Evolutionary conservation across 1,140 invertebrate genomes (phyloP).

Genomic region (Zaprionus inermis): DNA sequence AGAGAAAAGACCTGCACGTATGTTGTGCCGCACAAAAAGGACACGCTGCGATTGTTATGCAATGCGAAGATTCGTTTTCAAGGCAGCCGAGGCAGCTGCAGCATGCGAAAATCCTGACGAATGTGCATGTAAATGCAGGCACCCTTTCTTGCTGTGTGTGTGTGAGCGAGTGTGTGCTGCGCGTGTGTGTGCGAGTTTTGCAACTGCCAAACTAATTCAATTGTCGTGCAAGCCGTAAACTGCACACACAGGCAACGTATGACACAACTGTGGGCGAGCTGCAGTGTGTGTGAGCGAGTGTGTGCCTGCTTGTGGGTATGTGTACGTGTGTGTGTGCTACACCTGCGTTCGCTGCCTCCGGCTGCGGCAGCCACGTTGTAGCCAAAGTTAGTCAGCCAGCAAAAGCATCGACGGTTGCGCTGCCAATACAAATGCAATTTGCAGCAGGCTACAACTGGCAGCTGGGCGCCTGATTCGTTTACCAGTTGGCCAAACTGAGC

Average conservation of each 20-base stretch:
- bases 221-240: constrained; percentile 63
- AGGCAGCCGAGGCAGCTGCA: neutral
- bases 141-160: neutral
- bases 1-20: neutral
- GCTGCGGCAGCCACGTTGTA: constrained; percentile 21
- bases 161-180: neutral
- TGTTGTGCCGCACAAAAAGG: constrained; percentile 3
- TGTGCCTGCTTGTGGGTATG: constrained; percentile 4
- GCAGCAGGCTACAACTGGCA: constrained; percentile 71
- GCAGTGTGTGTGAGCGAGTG: neutral
- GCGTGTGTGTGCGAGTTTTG: constrained; percentile 47
- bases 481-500: constrained; percentile 54
- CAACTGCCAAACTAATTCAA: constrained; percentile 79
- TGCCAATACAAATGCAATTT: constrained; percentile 83
- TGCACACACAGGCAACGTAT: constrained; percentile 12
- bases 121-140: constrained; percentile 49
- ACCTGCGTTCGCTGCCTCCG: constrained; percentile 20
- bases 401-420: constrained; percentile 65
- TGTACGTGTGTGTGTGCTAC: constrained; percentile 48
- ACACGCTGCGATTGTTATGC: constrained; percentile 51
- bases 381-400: constrained; percentile 55
- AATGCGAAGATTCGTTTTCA: constrained; percentile 45
- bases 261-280: neutral
- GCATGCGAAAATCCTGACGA: constrained; percentile 38
- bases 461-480: constrained; percentile 80